Base-by-base conservation (phyloP, 2,888 invertebrate genomes). In the Matsumyia berberina region DNA sequence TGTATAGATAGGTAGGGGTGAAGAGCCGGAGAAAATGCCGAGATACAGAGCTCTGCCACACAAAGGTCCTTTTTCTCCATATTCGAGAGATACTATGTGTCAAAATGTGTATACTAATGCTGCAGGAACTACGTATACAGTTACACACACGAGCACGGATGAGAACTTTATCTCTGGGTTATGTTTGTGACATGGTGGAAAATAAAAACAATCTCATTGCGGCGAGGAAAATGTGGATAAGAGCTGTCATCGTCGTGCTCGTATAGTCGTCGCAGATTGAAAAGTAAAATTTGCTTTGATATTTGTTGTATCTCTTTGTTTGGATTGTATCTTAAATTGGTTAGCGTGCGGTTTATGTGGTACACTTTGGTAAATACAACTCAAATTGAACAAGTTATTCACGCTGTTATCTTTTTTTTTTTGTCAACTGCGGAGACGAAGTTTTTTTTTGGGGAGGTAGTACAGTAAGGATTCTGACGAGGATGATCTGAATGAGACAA, bases 21-120 rank as follows among this genome's bases (percentile, higher is more conserved):
- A n/a, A 35, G 31, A 46, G 33, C 9, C 15, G 5, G 53, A 4
- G 24, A 5, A 49, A 9, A 24, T 5, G 12, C 4, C 1, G n/a
- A 24, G 5, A 55, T 15, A 49, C 66, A 19, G 24, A 55, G 19
- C n/a, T n/a, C n/a, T n/a, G n/a, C n/a, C n/a, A 60, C 44, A 67
- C 69, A 77, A 73, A 74, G 46, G 62, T 81, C 74, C 80, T 74
- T 62, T n/a, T 81, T 76, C 81, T 72, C 77, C 76, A 77, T 70
- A 66, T 81, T 81, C 70, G 51, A 44, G 51, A 57, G 77, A 82
- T 67, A n/a, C n/a, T n/a, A 73, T 79, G 74, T 85, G 64, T 85
- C 74, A 85, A 79, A 83, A 76, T 76, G 62, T 66, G 31, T 76
- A 57, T 57, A 12, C 11, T 19, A 49, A 69, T 51, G 46, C 53